Percentiles rank a stretch among this genome's conserved stretches.
Evolutionary conservation across 2,888 invertebrate genomes (phyloP).

Genomic region (Hybos culiciformis): DNA sequence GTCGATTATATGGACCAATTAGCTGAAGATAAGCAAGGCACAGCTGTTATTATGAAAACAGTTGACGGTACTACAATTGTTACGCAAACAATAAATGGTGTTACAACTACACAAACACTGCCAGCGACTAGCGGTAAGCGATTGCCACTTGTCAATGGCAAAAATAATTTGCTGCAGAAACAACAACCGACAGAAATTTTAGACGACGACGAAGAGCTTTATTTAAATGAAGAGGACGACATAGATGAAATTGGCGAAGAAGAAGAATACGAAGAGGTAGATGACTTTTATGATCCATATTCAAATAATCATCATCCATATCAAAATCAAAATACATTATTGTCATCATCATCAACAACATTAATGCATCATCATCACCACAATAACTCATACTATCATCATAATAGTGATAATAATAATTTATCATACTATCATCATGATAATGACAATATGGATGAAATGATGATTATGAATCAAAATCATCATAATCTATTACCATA

Average conservation of each 20-base stretch:
- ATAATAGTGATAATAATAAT: conserved; percentile 16
- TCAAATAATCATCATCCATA: conserved; percentile 1
- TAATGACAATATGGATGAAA: too few species aligned
- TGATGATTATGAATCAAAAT: too few species aligned
- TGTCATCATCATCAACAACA: conserved; percentile 7
- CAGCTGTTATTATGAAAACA: conserved; percentile 1
- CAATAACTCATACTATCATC: conserved; percentile 16
- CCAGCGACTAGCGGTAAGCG: conserved; percentile 30
- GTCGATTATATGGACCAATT: too few species aligned
- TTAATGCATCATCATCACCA: conserved; percentile 24
- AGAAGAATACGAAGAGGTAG: conserved; percentile 20
- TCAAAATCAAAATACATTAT: conserved; percentile 9
- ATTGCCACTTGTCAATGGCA: conserved; percentile 30
- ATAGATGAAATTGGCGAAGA: conserved; percentile 28
- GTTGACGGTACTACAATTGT: neutral
- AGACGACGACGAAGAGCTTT: conserved; percentile 24
- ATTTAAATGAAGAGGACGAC: conserved; percentile 29
- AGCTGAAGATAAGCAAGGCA: too few species aligned
- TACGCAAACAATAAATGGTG: neutral
- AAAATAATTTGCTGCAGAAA: conserved; percentile 27
- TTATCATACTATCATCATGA: conserved; percentile 26
- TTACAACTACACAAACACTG: conserved; percentile 14
- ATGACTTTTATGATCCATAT: neutral
- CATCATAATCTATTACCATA: too few species aligned
- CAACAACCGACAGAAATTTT: conserved; percentile 32